Base-by-base conservation (phyloP, 1,140 invertebrate genomes). In the Ostrea denselamellosa region DNA sequence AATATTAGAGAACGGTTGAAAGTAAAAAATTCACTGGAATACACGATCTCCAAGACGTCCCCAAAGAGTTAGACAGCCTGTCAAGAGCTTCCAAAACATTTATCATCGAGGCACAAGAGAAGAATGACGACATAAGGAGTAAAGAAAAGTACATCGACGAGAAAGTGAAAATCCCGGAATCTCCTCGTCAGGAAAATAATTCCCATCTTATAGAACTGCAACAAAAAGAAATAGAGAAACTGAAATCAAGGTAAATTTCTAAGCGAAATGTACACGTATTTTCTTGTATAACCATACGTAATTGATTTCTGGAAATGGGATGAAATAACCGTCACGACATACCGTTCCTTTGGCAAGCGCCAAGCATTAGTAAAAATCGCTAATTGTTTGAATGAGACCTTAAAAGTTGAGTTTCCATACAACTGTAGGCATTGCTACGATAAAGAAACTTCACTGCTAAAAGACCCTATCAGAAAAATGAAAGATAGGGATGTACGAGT, bases 21-120 rank as follows among this genome's bases (percentile, higher is more conserved):
- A 77, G 68, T 77, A 77, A 77, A 25, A 71, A 34, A 34, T 77
- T 77, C 68, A 34, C 68, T 12, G 68, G 68, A 34, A 77, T 77
- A 28, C 68, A 77, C 68, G 68, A 77, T 77, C 28, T 77, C 12
- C 22, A 14, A 22, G 68, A 77, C 14, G 68, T 77, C 14, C 68
- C 65, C 9, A 77, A 12, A 77, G 68, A 77, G 5, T 34, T 77
- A 34, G 28, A 77, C 68, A 77, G 68, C 28, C 9, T 77, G 68
- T 28, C 68, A 2, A 9, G 68, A 28, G 68, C 68, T 34, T 77
- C 68, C 25, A 77, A 77, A 34, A 77, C 28, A 1, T 77, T 77
- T 34, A 25, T 77, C 22, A 34, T 77, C 2, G 68, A 28, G 22
- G 25, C 25, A 77, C 25, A 77, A 25, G 28, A 14, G 28, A 9